Evolutionary conservation across 2,888 invertebrate species (phyloP), one percentile per base, ranked within the genome.

Genomic region (Tachina lurida): DNA sequence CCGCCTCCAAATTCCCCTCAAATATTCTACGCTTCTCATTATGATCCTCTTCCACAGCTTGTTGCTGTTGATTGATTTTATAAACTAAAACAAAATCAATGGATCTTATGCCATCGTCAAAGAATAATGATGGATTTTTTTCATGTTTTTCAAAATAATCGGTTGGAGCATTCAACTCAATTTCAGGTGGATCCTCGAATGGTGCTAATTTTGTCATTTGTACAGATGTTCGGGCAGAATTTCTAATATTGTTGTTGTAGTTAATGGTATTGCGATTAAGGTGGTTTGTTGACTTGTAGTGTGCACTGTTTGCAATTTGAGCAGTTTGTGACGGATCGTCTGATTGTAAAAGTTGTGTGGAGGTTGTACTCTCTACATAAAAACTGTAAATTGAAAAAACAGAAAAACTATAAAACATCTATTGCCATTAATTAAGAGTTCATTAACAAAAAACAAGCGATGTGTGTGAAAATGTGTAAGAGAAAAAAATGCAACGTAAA

Each of bases 31-130:
- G 93, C 88, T 95, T 94, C 58, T 93, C 92, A 41, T 92, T 92
- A 79, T 91, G 89, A 77, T 93, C 93, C 79, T 87, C 70, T 82
- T 92, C 92, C 1, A 91, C 88, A n/a, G 67, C 87, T 1, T 92
- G 93, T 54, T 91, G 93, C 3, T 94, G 94, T 67, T 94, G 94
- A 63, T 94, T 94, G 74, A 94, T 93, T 91, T 96, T 96, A 95
- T 96, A 97, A 10, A 96, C 97, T 73, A 97, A 91, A 62, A 97
- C 95, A 93, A 95, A 97, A 93, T 97, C 97, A 88, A 97, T 95
- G 5, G 96, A 95, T 39, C 96, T 94, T 10, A 94, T 92, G 12
- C 95, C 95, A 91, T 97, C 97, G 87, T 94, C 94, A 92, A 97
- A 96, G 87, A 94, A 95, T 80, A 96, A 93, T 0, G 95, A 95